These are phyloP conservation scores for Dolichoris vasculosae DNA, from an alignment of 1,140 invertebrate genomes.

Conservation along the genomic window DNA sequence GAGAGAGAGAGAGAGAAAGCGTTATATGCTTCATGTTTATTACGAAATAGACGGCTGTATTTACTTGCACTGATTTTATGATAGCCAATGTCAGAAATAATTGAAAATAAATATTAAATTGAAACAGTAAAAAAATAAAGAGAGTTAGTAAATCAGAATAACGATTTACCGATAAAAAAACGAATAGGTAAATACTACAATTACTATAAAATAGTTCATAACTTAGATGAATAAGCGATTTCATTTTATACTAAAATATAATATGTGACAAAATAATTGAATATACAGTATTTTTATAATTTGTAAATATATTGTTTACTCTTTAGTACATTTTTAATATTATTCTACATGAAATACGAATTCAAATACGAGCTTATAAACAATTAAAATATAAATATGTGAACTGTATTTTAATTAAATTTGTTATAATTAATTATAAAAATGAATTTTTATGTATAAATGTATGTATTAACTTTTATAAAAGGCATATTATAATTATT, in stretches of 20 bases:
- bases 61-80: conserved; percentile 18
- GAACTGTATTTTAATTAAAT: not conserved
- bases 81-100: conserved; percentile 16
- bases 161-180: conserved; percentile 7
- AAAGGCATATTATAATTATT: not conserved
- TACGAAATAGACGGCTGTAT: not conserved
- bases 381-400: not conserved
- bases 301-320: not conserved
- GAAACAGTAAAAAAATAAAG: not conserved
- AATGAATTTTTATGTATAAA: not conserved
- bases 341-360: too few relatives aligned
- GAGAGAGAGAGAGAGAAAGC: conserved; percentile 25
- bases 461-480: not conserved
- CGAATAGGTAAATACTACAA: not conserved
- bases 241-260: not conserved
- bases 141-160: conserved; percentile 2
- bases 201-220: not conserved
- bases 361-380: not conserved
- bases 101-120: conserved; percentile 25
- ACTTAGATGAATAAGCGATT: not conserved
- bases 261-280: not conserved
- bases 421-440: not conserved
- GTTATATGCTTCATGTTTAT: conserved; percentile 22
- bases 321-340: too few relatives aligned
- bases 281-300: not conserved